Evolutionary conservation across 2,888 invertebrate genomes (phyloP).

Genomic region (Microdon myrmicae): DNA sequence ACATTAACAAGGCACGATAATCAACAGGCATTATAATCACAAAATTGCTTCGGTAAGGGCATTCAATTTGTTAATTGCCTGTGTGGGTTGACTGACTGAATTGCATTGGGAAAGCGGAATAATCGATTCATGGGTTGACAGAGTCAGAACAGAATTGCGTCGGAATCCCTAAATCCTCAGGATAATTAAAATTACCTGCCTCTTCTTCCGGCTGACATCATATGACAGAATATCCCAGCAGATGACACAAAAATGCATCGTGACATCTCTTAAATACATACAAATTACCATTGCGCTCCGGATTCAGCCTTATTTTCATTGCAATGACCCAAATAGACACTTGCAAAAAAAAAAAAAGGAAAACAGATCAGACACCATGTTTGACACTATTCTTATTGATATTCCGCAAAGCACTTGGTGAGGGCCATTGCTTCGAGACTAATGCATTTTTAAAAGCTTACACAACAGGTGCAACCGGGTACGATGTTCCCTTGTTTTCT

Average conservation of each 20-base stretch:
- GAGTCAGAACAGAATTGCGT: constrained; percentile 15
- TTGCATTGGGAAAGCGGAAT: too few species aligned
- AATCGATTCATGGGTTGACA: constrained; percentile 10
- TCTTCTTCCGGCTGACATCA: background rate
- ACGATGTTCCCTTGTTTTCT: constrained; percentile 35
- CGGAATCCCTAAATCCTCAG: constrained; percentile 17
- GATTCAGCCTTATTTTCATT: constrained; percentile 9
- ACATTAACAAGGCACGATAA: too few species aligned
- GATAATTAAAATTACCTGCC: constrained; percentile 22
- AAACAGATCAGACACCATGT: constrained; percentile 14
- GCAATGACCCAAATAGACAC: constrained; percentile 4
- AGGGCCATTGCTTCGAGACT: constrained; percentile 21
- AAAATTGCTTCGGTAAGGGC: too few species aligned
- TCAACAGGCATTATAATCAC: too few species aligned
- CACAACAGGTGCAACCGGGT: constrained; percentile 43
- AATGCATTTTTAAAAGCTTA: constrained; percentile 49
- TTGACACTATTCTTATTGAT: constrained; percentile 32
- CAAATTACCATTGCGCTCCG: constrained; percentile 3
- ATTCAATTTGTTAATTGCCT: too few species aligned
- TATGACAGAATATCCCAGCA: background rate
- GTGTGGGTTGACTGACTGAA: too few species aligned
- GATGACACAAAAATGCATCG: background rate
- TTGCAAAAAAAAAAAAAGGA: constrained; percentile 17
- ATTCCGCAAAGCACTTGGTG: constrained; percentile 15
- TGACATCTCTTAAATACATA: constrained; percentile 8